Evolutionary conservation across 1,140 invertebrate species (phyloP).

Genomic region (Micrasema longulum): DNA sequence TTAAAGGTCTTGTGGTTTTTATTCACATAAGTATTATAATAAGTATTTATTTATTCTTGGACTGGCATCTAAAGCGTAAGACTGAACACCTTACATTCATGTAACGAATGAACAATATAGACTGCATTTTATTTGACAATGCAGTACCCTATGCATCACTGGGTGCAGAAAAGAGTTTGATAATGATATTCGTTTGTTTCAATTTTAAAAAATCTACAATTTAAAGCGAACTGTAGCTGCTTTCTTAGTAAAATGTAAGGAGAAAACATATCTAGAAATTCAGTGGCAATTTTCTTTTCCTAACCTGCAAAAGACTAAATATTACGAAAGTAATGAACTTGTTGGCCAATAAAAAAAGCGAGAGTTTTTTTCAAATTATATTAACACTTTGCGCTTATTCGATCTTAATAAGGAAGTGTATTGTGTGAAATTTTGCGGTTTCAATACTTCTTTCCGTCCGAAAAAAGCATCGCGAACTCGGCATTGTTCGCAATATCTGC

Average conservation of each 20-base stretch:
- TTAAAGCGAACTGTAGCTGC: background rate
- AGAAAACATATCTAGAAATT: background rate
- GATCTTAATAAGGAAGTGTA: conserved; percentile 29
- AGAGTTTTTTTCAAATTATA: conserved; percentile 25
- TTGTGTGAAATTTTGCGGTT: conserved; percentile 25
- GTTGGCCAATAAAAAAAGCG: conserved; percentile 7
- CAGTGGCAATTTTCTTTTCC: background rate
- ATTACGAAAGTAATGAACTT: conserved; percentile 6
- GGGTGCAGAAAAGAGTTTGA: no score
- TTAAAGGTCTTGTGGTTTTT: no score
- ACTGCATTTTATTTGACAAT: no score
- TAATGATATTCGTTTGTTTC: background rate
- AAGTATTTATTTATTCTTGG: no score
- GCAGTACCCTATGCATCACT: no score
- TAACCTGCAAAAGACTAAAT: background rate
- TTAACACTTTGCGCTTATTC: conserved; percentile 17
- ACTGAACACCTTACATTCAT: no score
- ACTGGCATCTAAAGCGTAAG: no score
- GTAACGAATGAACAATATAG: no score
- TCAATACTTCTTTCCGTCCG: background rate
- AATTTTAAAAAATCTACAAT: background rate
- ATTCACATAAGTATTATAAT: no score
- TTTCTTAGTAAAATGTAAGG: background rate
- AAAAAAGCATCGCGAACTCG: background rate
- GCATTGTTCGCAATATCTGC: conserved; percentile 3